Conservation (phyloP, 2,888 invertebrate species). For the Sabellastarte sp. region DNA sequence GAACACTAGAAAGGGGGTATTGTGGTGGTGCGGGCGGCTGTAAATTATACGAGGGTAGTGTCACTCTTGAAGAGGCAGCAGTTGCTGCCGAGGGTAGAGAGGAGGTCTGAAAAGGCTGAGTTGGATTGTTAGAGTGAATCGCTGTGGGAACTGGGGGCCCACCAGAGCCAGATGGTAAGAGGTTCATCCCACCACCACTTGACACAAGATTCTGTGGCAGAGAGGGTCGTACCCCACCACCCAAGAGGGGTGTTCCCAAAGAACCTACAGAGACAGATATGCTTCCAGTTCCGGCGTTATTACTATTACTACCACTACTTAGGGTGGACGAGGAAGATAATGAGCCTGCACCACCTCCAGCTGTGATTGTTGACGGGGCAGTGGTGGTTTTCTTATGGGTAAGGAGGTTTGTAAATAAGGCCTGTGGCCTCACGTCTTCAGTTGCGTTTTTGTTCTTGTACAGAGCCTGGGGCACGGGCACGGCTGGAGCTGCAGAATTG, state of each 20-base stretch:
- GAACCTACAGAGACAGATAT: neutral
- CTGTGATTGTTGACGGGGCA: neutral
- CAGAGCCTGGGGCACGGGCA: conserved; percentile 18
- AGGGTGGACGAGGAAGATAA: neutral
- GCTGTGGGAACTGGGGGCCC: neutral
- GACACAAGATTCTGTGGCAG: too few relatives aligned
- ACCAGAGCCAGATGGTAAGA: neutral
- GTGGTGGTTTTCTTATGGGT: too few relatives aligned
- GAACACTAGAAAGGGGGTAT: conserved; percentile 5
- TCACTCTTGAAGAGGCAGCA: conserved; percentile 3
- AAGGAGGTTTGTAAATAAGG: neutral
- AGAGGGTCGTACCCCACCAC: neutral
- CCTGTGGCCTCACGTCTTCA: neutral
- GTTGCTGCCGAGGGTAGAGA: conserved; percentile 6
- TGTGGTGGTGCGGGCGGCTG: conserved; percentile 14
- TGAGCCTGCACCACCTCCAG: neutral
- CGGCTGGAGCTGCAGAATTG: neutral
- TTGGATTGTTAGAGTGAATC: neutral
- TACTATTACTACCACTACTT: neutral
- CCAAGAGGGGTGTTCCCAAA: too few relatives aligned
- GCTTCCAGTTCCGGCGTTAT: neutral
- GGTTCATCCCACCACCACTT: too few relatives aligned
- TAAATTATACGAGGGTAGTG: conserved; percentile 16
- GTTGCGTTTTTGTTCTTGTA: conserved; percentile 15
- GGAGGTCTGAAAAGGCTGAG: neutral